phyloP scores from a whole-genome alignment of 2,888 invertebrate species.

The Salpingus planirostris region DNA sequence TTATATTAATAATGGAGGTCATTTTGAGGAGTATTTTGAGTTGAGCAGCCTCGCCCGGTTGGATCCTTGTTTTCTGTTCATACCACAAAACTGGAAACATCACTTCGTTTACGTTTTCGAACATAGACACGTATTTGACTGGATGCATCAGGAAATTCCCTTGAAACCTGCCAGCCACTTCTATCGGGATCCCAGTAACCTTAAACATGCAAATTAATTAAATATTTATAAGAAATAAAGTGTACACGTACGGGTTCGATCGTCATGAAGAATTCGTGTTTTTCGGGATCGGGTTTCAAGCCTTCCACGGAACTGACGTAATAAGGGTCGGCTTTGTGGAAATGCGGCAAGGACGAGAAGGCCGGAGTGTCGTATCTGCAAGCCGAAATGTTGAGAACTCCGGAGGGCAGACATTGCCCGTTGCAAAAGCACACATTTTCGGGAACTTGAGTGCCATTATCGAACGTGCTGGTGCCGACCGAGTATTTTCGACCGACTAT shows the following conservation, averaged over 20 bases:
- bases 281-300: constrained; percentile 54
- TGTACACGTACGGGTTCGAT: constrained; percentile 58
- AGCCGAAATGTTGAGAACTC: constrained; percentile 66
- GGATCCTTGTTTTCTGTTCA: constrained; percentile 57
- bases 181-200: constrained; percentile 67
- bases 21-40: constrained; percentile 46
- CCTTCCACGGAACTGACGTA: constrained; percentile 59
- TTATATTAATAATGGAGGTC: constrained; percentile 31
- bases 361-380: constrained; percentile 74
- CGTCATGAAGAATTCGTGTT: constrained; percentile 67
- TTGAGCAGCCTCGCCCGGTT: constrained; percentile 47
- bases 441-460: constrained; percentile 53
- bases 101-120: constrained; percentile 54
- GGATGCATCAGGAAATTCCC: constrained; percentile 67
- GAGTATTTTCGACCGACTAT: constrained; percentile 58
- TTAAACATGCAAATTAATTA: constrained; percentile 30
- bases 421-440: constrained; percentile 65
- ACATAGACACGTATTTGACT: constrained; percentile 56
- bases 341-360: constrained; percentile 79
- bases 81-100: constrained; percentile 75
- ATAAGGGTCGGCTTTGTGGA: constrained; percentile 63
- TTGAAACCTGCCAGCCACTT: constrained; percentile 70
- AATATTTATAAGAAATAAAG: constrained; percentile 1
- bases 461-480: constrained; percentile 55
- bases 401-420: constrained; percentile 63